Evolutionary conservation across 2,113 vertebrate genomes (phyloP).

Genomic region (Sprattus sprattus): DNA sequence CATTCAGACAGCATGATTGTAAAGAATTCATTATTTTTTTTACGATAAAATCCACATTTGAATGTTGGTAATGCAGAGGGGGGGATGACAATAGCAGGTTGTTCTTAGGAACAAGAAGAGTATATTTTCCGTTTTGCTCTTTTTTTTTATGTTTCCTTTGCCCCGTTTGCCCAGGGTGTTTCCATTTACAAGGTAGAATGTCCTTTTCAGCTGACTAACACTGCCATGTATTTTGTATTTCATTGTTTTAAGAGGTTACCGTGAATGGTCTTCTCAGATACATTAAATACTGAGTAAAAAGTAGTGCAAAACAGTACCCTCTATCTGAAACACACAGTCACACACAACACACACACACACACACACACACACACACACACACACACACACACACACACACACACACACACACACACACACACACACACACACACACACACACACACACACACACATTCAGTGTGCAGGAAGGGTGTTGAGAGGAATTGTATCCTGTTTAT

Average conservation of each 20-base stretch:
- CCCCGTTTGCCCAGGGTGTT: background rate
- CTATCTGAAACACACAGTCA: constrained; percentile 23
- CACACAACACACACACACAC: constrained; percentile 11
- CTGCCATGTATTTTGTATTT: background rate
- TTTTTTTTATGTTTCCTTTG: background rate
- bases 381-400: background rate
- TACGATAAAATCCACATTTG: background rate
- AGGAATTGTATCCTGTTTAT: constrained; percentile 81
- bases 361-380: background rate
- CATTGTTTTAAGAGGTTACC: background rate
- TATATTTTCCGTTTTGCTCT: background rate
- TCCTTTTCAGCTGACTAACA: background rate
- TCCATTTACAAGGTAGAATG: background rate
- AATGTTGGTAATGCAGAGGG: background rate
- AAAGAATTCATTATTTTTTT: background rate
- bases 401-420: constrained; percentile 24
- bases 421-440: constrained; percentile 21
- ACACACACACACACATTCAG: constrained; percentile 21
- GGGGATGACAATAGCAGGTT: background rate
- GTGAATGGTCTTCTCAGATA: background rate
- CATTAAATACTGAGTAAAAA: background rate
- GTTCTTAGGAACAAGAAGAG: background rate
- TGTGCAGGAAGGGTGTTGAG: constrained; percentile 79
- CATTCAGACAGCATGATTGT: background rate
- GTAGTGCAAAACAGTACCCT: background rate